Conservation (phyloP, 2,797 vertebrate species). For the Epinephelus coioides region DNA sequence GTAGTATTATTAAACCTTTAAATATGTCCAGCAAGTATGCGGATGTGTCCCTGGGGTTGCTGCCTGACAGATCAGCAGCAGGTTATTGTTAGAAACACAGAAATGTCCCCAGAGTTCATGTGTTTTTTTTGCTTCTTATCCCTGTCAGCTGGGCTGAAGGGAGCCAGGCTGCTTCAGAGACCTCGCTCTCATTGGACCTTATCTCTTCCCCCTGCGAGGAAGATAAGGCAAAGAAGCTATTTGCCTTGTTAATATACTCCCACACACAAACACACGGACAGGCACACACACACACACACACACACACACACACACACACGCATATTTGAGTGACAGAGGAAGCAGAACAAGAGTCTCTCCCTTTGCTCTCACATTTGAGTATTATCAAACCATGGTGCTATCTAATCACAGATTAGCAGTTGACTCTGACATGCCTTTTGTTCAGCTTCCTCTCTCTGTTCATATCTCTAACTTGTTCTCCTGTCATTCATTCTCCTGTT, state of each 20-base stretch:
- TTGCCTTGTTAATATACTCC: constrained; percentile 73
- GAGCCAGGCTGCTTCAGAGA: constrained; percentile 52
- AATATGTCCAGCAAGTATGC: constrained; percentile 6
- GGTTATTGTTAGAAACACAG: constrained; percentile 61
- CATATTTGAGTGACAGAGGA: constrained; percentile 66
- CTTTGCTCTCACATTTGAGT: constrained; percentile 57
- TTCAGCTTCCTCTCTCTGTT: constrained; percentile 39
- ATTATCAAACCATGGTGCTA: constrained; percentile 53
- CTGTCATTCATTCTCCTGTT: constrained; percentile 59
- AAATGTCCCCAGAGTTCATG: constrained; percentile 53
- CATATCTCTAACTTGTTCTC: constrained; percentile 30
- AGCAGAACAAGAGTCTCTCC: constrained; percentile 55
- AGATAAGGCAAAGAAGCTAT: constrained; percentile 75
- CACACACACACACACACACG: not conserved
- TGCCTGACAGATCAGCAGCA: constrained; percentile 35
- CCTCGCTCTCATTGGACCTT: constrained; percentile 65
- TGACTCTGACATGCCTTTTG: constrained; percentile 65
- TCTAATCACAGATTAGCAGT: constrained; percentile 72
- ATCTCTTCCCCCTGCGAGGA: constrained; percentile 55
- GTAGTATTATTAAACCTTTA: not conserved
- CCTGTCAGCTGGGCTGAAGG: constrained; percentile 51
- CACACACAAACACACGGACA: not conserved
- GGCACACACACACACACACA: not conserved
- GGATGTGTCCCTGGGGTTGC: constrained; percentile 10
- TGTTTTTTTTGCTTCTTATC: constrained; percentile 53